phyloP scores from a whole-genome alignment of 2,888 invertebrate genomes.

The Junonia oenone region DNA sequence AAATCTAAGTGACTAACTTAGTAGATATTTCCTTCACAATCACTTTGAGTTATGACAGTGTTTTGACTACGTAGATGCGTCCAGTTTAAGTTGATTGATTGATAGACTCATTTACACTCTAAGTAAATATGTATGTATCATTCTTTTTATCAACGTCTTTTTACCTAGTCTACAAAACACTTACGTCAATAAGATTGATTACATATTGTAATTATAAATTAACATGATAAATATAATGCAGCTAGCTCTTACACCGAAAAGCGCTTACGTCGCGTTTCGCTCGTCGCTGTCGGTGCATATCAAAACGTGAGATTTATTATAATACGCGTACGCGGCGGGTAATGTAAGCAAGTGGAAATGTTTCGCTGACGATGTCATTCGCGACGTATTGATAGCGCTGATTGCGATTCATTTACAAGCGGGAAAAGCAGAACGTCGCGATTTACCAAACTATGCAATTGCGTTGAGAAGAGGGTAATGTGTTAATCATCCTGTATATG shows the following conservation, averaged over 20 bases:
- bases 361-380: constrained; percentile 49
- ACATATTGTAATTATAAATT: not conserved
- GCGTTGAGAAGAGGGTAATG: not conserved
- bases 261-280: constrained; percentile 15
- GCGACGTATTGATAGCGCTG: constrained; percentile 17
- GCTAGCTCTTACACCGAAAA: not conserved
- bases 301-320: constrained; percentile 46
- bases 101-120: too few species aligned
- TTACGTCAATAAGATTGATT: too few species aligned
- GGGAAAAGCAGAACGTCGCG: constrained; percentile 10
- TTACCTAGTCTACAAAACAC: too few species aligned
- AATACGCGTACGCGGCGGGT: constrained; percentile 41
- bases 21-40: too few species aligned
- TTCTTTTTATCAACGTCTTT: too few species aligned
- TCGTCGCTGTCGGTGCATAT: constrained; percentile 8
- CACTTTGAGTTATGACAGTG: too few species aligned
- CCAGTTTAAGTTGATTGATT: too few species aligned
- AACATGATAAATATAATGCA: too few species aligned
- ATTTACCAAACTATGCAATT: constrained; percentile 10
- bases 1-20: too few species aligned
- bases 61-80: too few species aligned
- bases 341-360: constrained; percentile 45
- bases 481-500: too few species aligned
- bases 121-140: too few species aligned
- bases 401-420: constrained; percentile 17